Base-by-base conservation (phyloP, 2,888 invertebrate species). In the Exocentrus adspersus region DNA sequence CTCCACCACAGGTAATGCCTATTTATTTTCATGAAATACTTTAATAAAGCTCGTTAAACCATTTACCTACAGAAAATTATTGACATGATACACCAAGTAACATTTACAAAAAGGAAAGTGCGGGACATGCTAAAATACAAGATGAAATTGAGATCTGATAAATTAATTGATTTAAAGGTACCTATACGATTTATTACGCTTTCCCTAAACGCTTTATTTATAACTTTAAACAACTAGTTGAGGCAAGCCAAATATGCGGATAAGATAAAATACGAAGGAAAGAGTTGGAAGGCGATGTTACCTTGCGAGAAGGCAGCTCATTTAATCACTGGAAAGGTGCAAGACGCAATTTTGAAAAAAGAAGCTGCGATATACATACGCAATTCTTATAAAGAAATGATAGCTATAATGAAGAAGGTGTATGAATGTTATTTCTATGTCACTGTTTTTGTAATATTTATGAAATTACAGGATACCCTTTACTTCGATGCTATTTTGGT, bases 331-430 rank as follows among this genome's bases (percentile, higher is more conserved):
- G 88, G 87, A 58, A 87, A 86, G 72, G 88, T 88, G 10, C 88
- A 89, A 72, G 84, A 87, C 60, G 88, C 87, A 0, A 85, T 86
- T 67, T 85, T 89, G 21, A 89, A 88, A 79, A 86, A 87, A 72
- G 88, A 88, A 68, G 88, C 89, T 0, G 90, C 90, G 0, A 83
- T 87, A 48, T 86, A 88, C n/a, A 88, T 90, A 68, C 84, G 85
- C 71, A 85, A 86, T 61, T 87, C 88, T 74, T 90, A 90, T 73
- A 84, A 82, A 65, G 85, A 86, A 73, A 88, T 90, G 73, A 78
- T 89, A 53, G 85, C 86, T 32, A 87, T 89, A 63, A 81, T 90
- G 58, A 87, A 87, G 78, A 88, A 88, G 85, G 89, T 88, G 79
- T 64, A 19, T 10, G 51, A 43, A n/a, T n/a, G n/a, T n/a, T n/a